Percentiles rank a stretch among this genome's conserved stretches.
Conservation (phyloP, 2,797 vertebrate species). For the Serranus cabrilla region DNA sequence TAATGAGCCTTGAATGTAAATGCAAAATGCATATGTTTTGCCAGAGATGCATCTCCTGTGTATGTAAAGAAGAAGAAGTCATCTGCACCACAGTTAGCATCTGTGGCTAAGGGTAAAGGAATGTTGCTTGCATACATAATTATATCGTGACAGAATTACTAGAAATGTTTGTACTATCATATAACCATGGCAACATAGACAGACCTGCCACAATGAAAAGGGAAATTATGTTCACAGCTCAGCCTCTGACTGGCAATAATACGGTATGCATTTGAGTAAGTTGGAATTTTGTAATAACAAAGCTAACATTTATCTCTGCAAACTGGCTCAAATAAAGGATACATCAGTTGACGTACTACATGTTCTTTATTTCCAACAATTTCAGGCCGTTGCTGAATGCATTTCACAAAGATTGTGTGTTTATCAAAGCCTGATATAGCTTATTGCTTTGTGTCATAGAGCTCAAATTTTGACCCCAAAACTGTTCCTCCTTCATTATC, state of each 20-base stretch:
- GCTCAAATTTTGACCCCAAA: neutral
- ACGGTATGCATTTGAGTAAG: neutral
- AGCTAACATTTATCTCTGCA: neutral
- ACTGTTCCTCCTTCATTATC: neutral
- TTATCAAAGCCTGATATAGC: neutral
- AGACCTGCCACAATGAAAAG: slow-evolving; percentile 23
- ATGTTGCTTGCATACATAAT: slow-evolving; percentile 4
- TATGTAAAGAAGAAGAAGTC: neutral
- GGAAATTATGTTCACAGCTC: slow-evolving; percentile 8
- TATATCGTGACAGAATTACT: neutral
- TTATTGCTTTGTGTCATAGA: neutral
- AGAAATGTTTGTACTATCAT: slow-evolving; percentile 11
- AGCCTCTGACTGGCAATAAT: slow-evolving; percentile 20
- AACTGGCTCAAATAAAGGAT: neutral
- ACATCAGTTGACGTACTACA: neutral
- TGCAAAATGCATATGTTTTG: neutral
- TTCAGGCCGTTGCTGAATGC: too few relatives aligned
- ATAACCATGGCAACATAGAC: slow-evolving; percentile 46
- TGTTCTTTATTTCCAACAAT: neutral
- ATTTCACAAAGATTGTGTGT: neutral
- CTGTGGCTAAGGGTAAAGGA: neutral
- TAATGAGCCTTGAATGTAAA: neutral
- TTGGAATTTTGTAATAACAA: neutral
- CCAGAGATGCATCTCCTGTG: neutral
- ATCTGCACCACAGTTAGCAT: neutral